Conservation (phyloP, 2,797 vertebrate genomes). For the Crax fasciolata region DNA sequence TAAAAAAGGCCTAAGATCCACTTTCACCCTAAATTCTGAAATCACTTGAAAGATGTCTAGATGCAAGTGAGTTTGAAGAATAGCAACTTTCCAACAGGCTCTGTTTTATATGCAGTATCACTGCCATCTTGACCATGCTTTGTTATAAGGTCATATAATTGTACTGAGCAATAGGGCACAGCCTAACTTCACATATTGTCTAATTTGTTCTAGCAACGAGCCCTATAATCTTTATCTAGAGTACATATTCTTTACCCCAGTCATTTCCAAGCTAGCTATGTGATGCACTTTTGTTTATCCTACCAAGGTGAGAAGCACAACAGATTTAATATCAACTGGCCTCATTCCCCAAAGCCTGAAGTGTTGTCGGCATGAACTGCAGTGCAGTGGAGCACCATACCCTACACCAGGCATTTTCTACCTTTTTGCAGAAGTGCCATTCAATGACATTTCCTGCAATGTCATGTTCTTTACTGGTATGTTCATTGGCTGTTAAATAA, state of each 20-base stretch:
- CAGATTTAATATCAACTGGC: neutral
- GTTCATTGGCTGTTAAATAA: neutral
- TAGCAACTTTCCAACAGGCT: slow-evolving; percentile 54
- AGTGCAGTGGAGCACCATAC: neutral
- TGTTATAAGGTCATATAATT: slow-evolving; percentile 58
- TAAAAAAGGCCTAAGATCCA: slow-evolving; percentile 56
- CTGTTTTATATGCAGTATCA: slow-evolving; percentile 14
- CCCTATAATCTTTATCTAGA: slow-evolving; percentile 10
- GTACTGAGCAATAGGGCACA: slow-evolving; percentile 6
- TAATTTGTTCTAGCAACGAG: slow-evolving; percentile 45
- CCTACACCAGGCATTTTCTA: neutral
- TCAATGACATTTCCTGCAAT: fast-evolving
- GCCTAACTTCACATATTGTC: slow-evolving; percentile 17
- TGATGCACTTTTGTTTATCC: neutral
- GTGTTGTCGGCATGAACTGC: fast-evolving
- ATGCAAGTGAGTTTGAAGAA: slow-evolving; percentile 58
- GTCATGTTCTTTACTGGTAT: neutral
- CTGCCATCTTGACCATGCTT: slow-evolving; percentile 64
- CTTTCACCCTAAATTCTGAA: slow-evolving; percentile 69
- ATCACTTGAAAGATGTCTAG: slow-evolving; percentile 63
- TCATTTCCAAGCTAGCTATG: neutral
- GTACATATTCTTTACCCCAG: neutral
- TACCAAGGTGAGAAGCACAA: neutral
- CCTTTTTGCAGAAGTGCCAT: neutral
- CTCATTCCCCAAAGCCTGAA: neutral